phyloP scores from a whole-genome alignment of 35 echinoderm and acorn worm species.

The Ophioderma brevispina region DNA sequence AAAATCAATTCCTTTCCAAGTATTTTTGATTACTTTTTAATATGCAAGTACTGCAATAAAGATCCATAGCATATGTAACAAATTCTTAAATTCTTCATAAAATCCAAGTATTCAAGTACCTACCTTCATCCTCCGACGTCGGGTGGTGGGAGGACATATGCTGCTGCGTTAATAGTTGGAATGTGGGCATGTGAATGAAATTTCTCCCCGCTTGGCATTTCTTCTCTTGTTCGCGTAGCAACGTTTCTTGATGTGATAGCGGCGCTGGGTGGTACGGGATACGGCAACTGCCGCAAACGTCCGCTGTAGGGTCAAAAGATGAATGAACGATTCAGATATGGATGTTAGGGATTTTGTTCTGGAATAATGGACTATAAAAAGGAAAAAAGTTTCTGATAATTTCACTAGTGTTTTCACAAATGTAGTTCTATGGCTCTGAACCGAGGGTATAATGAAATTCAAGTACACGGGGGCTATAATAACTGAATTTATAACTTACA shows the following conservation, averaged over 20 bases:
- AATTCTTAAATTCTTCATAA: no score
- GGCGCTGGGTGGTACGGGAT: conserved; percentile 86
- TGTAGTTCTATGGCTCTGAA: no score
- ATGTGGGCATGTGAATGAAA: conserved; percentile 87
- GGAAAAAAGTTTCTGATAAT: background rate
- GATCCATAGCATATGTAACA: no score
- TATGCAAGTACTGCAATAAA: no score
- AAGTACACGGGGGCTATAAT: no score
- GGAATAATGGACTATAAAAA: background rate
- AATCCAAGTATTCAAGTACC: no score
- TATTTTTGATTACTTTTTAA: no score
- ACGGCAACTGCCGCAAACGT: conserved; percentile 94
- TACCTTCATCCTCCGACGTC: conserved; percentile 94
- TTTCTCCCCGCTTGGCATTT: conserved; percentile 86
- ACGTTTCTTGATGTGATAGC: conserved; percentile 81
- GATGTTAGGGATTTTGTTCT: background rate
- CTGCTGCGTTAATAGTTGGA: conserved; percentile 77
- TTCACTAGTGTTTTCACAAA: no score
- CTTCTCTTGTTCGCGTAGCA: conserved; percentile 82
- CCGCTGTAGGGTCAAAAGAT: conserved; percentile 57
- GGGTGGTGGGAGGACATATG: conserved; percentile 90
- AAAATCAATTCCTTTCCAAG: no score
- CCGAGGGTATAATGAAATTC: no score
- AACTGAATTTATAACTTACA: no score
- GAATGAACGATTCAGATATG: background rate